Conservation (phyloP, 2,797 vertebrate genomes). For the Manis javanica region DNA sequence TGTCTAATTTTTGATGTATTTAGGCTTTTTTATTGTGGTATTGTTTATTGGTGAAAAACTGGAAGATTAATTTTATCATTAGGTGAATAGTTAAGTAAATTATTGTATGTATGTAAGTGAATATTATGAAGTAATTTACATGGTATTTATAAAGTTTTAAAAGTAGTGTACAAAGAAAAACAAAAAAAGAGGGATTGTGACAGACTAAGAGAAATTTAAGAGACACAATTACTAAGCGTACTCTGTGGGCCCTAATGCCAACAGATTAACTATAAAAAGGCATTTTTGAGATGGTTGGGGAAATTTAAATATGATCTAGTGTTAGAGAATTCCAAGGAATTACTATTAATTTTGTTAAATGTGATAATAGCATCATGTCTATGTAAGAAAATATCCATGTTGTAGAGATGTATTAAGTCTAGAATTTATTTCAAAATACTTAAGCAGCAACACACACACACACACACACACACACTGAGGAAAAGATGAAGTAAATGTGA, state of each 20-base stretch:
- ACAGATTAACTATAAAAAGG: neutral
- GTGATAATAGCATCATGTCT: neutral
- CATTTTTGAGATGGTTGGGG: neutral
- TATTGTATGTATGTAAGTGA: neutral
- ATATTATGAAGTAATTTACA: neutral
- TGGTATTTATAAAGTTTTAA: neutral
- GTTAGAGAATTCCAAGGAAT: neutral
- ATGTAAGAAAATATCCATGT: conserved; percentile 1
- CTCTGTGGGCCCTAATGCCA: neutral
- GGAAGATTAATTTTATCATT: conserved; percentile 7
- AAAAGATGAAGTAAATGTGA: neutral
- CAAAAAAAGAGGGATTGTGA: neutral
- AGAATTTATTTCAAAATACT: conserved; percentile 36
- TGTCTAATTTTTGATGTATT: neutral
- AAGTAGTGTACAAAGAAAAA: neutral
- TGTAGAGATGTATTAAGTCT: neutral
- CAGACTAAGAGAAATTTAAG: conserved; percentile 8
- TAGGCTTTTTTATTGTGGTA: neutral
- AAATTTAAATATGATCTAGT: neutral
- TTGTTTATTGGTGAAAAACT: neutral
- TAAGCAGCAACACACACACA: neutral
- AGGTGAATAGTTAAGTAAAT: neutral
- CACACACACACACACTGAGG: neutral
- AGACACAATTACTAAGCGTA: conserved; percentile 2
- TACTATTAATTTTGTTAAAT: conserved; percentile 17